Evolutionary conservation across 2,888 invertebrate genomes (phyloP).

Genomic region (Nomada flava): DNA sequence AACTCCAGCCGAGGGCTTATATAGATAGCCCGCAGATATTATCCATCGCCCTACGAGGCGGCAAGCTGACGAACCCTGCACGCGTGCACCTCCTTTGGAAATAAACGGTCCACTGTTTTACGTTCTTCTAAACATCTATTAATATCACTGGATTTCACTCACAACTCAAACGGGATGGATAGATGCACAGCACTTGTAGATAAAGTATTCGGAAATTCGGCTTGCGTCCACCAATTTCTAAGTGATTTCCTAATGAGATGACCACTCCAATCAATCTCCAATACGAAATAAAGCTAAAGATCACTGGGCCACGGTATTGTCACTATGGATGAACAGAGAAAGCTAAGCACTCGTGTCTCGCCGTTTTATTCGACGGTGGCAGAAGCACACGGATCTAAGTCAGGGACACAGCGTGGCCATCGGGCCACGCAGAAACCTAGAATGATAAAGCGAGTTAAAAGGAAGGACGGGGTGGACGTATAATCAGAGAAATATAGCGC

Average conservation of each 20-base stretch:
- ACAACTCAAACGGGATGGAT: no score
- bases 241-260: slow-evolving; percentile 2
- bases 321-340: background rate
- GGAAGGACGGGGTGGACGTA: slow-evolving; percentile 48
- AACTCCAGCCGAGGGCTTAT: slow-evolving; percentile 1
- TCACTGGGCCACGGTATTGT: background rate
- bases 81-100: background rate
- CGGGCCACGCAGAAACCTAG: slow-evolving; percentile 37
- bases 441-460: slow-evolving; percentile 40
- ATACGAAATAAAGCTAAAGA: background rate
- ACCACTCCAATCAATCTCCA: background rate
- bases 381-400: slow-evolving; percentile 45
- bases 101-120: background rate
- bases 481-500: slow-evolving; percentile 35
- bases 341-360: background rate
- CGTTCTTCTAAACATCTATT: background rate
- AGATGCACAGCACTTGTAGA: no score
- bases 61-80: background rate
- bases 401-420: slow-evolving; percentile 18
- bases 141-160: background rate
- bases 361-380: background rate
- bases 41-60: background rate
- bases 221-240: background rate
- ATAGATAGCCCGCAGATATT: slow-evolving; percentile 8
- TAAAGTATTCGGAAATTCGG: slow-evolving; percentile 12